Conservation (phyloP, 2,797 vertebrate species). For the Lycodopsis pacificus region DNA sequence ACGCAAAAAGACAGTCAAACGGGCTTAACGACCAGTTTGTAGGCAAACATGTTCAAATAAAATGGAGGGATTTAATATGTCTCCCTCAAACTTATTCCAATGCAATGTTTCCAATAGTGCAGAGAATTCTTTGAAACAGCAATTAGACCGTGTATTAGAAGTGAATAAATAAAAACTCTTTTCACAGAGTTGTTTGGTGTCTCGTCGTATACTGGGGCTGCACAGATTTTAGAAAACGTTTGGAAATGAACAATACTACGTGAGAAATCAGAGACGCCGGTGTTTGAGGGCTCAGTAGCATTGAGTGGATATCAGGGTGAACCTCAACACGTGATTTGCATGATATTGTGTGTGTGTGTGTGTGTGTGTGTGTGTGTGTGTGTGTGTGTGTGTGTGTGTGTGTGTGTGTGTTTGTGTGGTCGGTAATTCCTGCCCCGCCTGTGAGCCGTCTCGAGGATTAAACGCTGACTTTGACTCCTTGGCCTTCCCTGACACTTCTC, state of each 20-base stretch:
- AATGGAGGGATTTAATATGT: conserved; percentile 23
- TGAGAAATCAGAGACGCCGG: neutral
- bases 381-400: neutral
- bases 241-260: neutral
- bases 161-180: neutral
- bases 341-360: conserved; percentile 5
- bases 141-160: neutral
- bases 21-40: neutral
- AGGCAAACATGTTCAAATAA: conserved; percentile 13
- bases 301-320: conserved; percentile 2
- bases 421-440: conserved; percentile 25
- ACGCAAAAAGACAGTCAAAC: conserved; percentile 16
- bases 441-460: conserved; percentile 54
- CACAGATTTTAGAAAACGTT: neutral
- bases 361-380: neutral
- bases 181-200: neutral
- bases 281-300: neutral
- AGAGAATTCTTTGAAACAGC: conserved; percentile 19
- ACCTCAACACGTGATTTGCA: conserved; percentile 10
- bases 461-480: conserved; percentile 67
- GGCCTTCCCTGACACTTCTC: conserved; percentile 59
- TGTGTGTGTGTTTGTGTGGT: neutral
- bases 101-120: neutral
- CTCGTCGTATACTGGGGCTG: neutral
- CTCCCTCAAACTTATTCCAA: neutral